Base-by-base conservation (phyloP, 2,113 vertebrate species). In the Poecilia latipinna region DNA sequence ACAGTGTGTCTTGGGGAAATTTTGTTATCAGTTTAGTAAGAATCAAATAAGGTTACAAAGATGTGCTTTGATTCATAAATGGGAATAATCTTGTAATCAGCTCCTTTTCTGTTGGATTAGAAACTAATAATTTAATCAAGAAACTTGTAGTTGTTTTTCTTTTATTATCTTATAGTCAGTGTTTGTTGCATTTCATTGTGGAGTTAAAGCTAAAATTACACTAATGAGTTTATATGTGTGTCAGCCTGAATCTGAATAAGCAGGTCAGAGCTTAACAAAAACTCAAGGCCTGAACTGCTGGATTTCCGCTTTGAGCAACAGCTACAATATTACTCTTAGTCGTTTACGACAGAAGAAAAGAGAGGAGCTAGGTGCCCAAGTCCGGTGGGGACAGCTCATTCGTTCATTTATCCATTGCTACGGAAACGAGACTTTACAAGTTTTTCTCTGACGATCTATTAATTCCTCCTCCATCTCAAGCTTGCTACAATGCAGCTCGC, bases 381-480 rank as follows among this genome's bases (percentile, higher is more conserved):
- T 39, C 35, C 28, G 42, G 65, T 32, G 19, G 7, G 8, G 24
- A 57, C 7, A 48, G 65, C 39, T 17, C 19, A 15, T 28, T 44
- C 31, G 65, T 66, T 26, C 61, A 67, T 77, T 60, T 63, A 32
- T 70, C 61, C 33, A 28, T 37, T 67, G 29, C 61, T 29, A 51
- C n/a, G 29, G 57, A 13, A 32, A 35, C 70, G 24, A 13, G 32
- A 75, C 37, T 6, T 31, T 33, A 31, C 62, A 66, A 77, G 61
- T 64, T 82, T 72, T 61, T 57, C 8, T 80, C 65, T 6, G 29
- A 44, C 35, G 39, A 51, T 51, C 13, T 33, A 26, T 71, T 62
- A 68, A 83, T 76, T 57, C 28, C 13, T 24, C 64, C 62, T 72
- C 17, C 62, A 61, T 67, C 64, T 67, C 70, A 26, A 15, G 61